Evolutionary conservation across 2,797 vertebrate species (phyloP).

Genomic region (Premnoplex brunnescens): DNA sequence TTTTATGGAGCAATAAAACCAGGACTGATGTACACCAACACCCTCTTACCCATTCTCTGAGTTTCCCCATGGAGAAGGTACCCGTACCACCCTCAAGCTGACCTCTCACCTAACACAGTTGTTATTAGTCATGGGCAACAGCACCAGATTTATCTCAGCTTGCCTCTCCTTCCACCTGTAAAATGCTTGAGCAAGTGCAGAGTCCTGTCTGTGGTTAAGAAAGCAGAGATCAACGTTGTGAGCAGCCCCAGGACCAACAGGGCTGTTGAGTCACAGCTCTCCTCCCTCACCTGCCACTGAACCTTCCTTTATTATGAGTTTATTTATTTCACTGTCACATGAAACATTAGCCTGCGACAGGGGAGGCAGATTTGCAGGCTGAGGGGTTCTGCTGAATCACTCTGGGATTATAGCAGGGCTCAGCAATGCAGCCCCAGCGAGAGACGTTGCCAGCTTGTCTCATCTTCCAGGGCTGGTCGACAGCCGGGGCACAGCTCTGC

Average conservation of each 20-base stretch:
- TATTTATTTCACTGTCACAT: not conserved
- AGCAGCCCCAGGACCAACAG: not conserved
- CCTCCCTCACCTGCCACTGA: not conserved
- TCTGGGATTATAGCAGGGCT: not conserved
- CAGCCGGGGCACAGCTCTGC: not conserved
- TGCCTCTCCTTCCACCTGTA: not conserved
- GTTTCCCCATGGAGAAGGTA: not conserved
- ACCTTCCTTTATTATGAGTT: not conserved
- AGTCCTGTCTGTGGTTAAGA: not conserved
- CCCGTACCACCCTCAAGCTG: not conserved
- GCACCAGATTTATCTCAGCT: not conserved
- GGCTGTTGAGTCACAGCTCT: not conserved
- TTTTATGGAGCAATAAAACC: not conserved
- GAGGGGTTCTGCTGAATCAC: conserved; percentile 42
- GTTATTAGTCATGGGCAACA: not conserved
- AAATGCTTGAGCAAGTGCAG: not conserved
- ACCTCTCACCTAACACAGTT: not conserved
- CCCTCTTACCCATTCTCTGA: not conserved
- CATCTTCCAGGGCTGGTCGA: not conserved
- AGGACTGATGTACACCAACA: not conserved
- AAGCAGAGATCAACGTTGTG: not conserved
- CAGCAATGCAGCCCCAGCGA: not conserved
- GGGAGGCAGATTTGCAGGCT: not conserved
- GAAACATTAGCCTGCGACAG: not conserved
- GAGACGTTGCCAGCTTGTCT: not conserved